phyloP scores from a whole-genome alignment of 92 coral and sea anemone species.

The Siderastrea radians region DNA sequence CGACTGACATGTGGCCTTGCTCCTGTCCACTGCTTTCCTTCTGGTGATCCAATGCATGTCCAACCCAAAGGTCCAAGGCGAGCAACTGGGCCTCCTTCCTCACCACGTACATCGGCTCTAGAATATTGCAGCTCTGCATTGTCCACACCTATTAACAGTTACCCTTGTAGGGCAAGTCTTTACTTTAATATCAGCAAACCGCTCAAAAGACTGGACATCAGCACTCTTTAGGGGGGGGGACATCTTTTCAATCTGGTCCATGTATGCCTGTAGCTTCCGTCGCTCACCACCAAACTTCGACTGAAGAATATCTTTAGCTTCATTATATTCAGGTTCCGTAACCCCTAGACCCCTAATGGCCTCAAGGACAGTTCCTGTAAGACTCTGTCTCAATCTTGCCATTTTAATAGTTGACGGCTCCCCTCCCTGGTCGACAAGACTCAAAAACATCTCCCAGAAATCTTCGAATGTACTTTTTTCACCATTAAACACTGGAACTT shows the following conservation, averaged over 20 bases:
- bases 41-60: conserved; percentile 63
- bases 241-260: too few species aligned
- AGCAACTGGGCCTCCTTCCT: too few species aligned
- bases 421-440: too few species aligned
- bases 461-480: too few species aligned
- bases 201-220: too few species aligned
- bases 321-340: conserved; percentile 54
- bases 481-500: too few species aligned
- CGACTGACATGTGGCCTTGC: conserved; percentile 45
- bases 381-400: conserved; percentile 70
- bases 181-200: conserved; percentile 1
- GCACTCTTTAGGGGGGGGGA: too few species aligned
- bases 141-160: conserved; percentile 8
- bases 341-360: conserved; percentile 68
- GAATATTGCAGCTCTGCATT: conserved; percentile 39
- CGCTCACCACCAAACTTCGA: conserved; percentile 68
- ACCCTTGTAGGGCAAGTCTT: conserved; percentile 71
- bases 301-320: conserved; percentile 67
- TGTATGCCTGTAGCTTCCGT: too few species aligned
- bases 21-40: conserved; percentile 17
- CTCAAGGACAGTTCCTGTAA: conserved; percentile 66
- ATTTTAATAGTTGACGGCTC: too few species aligned
- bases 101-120: conserved; percentile 47
- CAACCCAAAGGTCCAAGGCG: conserved; percentile 73
- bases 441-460: too few species aligned